Base-by-base conservation (phyloP, 2,888 invertebrate genomes). In the Laothoe populi region DNA sequence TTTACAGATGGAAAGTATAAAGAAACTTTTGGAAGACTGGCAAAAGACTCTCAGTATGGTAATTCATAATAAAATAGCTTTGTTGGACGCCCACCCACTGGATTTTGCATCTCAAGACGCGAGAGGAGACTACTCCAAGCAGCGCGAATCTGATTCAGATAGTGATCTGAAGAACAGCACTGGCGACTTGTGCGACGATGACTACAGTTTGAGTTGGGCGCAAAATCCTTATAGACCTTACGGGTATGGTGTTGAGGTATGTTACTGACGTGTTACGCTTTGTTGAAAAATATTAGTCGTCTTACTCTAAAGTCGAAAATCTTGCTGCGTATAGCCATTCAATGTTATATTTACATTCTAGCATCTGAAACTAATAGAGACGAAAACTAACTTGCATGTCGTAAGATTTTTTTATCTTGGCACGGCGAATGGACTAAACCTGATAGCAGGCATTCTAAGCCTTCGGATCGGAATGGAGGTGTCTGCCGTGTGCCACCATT, bases 21-120 rank as follows among this genome's bases (percentile, higher is more conserved):
- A 87, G 67, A 86, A 84, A 60, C 70, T 88, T 5, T 69, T 92
- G 61, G 87, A 90, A 66, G 86, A 88, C 62, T 92, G 92, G 91
- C 89, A 92, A 67, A 85, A 86, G 63, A 80, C 84, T 3, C 71
- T 92, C 1, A 87, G 81, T 65, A 83, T 82, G 81, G 90, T 88
- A 42, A 84, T 87, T 61, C 86, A 87, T 63, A 83, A 75, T 65
- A 86, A 85, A 68, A 65, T 86, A 61, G 78, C 81, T 5, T 72
- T 84, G 23, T 64, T 87, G 45, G 86, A 87, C 60, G 60, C 81
- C 40, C 81, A 78, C 26, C 77, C 79, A 7, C 70, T 83, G 4
- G 87, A 87, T 64, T 70, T 81, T n/a, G 79, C 81, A 21, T 85
- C 88, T 5, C 86, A 86, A 53, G 88, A 88, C 61, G 88, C 88